A percentile compares a stretch with the other conserved stretches of the same genome.
Evolutionary conservation across 2,113 vertebrate genomes (phyloP).

Genomic region (Melanotaenia duboulayi): DNA sequence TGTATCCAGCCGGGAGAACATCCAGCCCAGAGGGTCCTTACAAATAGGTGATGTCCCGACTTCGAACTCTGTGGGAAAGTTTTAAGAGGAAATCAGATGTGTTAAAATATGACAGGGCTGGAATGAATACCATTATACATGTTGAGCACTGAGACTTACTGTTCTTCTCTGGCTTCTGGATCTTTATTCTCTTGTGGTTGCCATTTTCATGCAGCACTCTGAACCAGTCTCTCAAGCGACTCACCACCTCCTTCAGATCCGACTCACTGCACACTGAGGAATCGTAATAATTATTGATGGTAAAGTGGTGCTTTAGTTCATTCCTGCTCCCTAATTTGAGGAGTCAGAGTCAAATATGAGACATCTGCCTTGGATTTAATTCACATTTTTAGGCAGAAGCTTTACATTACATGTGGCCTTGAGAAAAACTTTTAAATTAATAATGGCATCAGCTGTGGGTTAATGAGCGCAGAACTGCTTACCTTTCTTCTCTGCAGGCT

Average conservation of each 20-base stretch:
- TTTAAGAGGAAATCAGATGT: background rate
- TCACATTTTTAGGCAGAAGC: conserved; percentile 7
- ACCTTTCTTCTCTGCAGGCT: conserved; percentile 70
- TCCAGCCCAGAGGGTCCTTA: conserved; percentile 96
- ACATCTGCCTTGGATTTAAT: conserved; percentile 11
- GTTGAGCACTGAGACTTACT: conserved; percentile 82
- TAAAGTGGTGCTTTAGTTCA: conserved; percentile 38
- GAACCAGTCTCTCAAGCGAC: conserved; percentile 94
- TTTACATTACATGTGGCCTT: conserved; percentile 21
- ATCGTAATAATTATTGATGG: conserved; percentile 43
- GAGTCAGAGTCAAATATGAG: conserved; percentile 10
- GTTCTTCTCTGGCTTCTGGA: conserved; percentile 89
- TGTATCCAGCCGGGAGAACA: conserved; percentile 96
- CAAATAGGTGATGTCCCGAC: conserved; percentile 91
- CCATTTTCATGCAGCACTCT: conserved; percentile 93
- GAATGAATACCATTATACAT: background rate
- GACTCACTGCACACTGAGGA: conserved; percentile 88
- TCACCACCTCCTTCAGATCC: conserved; percentile 92
- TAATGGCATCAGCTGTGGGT: background rate
- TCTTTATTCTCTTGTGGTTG: conserved; percentile 88
- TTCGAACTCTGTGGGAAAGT: conserved; percentile 86
- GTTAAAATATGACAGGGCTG: background rate
- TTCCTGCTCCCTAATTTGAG: conserved; percentile 1
- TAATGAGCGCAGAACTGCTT: conserved; percentile 46
- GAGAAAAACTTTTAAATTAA: background rate